Evolutionary conservation across 2,797 vertebrate species (phyloP), one percentile per base, ranked within the genome.

Genomic region (Catharus ustulatus): DNA sequence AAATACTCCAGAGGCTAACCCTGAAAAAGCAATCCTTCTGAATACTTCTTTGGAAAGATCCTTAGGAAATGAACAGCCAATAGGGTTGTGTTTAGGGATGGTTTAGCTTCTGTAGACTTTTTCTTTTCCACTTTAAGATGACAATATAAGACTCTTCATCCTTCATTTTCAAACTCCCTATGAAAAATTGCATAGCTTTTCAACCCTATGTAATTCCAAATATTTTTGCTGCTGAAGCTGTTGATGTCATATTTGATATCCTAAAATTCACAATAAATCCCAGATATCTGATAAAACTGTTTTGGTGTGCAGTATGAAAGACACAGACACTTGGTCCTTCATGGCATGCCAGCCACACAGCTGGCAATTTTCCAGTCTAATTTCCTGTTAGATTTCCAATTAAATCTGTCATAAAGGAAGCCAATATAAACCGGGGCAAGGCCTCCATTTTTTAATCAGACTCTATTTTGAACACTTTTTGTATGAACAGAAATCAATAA

Each of bases 321-420:
- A 54, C 45, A 49, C 11, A 51, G 21, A 24, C 32, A 66, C 10
- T 38, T 55, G 34, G 75, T 64, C 20, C 85, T 77, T 38, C 54
- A 67, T 22, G 45, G 38, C 32, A 48, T 34, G 43, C 38, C 73
- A 67, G 42, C 57, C 75, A 48, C 29, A 15, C 42, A 73, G 74
- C 22, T 48, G 58, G 32, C 40, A 86, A 87, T 67, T 40, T 82
- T 87, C 46, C 57, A 87, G 55, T 78, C 67, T 85, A 72, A 89
- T 84, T 95, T 96, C 86, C 78, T 77, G 73, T n/a, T 55, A 46
- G 52, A 62, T 55, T 93, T 85, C 54, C 63, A 93, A 62, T 62
- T 83, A 84, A 74, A 34, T 34, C 34, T 34, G 34, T 34, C 34
- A 75, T 67, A 93, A 91, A 85, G 43, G n/a, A 85, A 58, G 43